Evolutionary conservation across 1,140 invertebrate genomes (phyloP), one percentile per base, ranked within the genome.

Genomic region (Drosophila pandora): DNA sequence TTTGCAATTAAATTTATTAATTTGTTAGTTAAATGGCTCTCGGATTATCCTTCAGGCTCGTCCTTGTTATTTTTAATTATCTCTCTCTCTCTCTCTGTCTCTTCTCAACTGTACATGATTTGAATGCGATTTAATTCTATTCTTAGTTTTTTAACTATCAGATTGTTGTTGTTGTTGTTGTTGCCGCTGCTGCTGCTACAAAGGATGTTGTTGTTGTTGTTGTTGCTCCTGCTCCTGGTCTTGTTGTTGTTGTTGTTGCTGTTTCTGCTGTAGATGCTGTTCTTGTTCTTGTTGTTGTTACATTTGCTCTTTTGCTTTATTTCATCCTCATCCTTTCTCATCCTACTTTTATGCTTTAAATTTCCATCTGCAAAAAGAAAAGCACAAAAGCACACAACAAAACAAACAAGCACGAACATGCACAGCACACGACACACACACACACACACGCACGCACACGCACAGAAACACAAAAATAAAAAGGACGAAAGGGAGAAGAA

Each of bases 91-190:
- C 17, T 17, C 17, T 17, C 0, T 17, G 17, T 17, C 17, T 17
- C 28, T 2, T 55, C 55, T 79, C 57, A 79, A 74, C 81, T 77
- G 68, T 80, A 83, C 79, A 83, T 71, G 52, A 80, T 75, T 70
- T 81, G 78, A 34, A 83, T 81, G 68, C 78, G 69, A 72, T 81
- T 81, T 60, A 84, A 62, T 62, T 84, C 78, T 71, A 84, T 63
- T 69, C 75, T 78, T 69, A 84, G 53, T 43, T 79, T 78, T 71
- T 87, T 87, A 58, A 87, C 65, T 55, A 64, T 79, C 60, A 82
- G 57, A 69, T 79, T 72, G 57, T 67, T 63, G 62, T 50, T 43
- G 70, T 9, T 64, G 62, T 32, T 62, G 57, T 37, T 62, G 53
- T 0, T 43, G 53, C n/a, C 23, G 62, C 47, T 47, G 39, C 39